Evolutionary conservation across 2,113 vertebrate species (phyloP).

Genomic region (Sminthopsis crassicaudata): DNA sequence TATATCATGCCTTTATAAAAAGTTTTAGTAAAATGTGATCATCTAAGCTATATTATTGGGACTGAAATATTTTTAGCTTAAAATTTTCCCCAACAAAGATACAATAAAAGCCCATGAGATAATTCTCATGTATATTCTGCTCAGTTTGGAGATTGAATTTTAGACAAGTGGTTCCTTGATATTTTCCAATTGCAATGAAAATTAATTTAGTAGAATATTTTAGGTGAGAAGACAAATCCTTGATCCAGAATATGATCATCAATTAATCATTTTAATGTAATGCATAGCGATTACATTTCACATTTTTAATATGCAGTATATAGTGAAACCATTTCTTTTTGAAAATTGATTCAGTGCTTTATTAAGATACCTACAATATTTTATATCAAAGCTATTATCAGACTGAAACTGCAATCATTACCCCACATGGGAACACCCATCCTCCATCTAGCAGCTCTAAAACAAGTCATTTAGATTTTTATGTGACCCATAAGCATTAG

Average conservation of each 20-base stretch:
- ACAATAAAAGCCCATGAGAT: neutral
- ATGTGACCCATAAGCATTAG: neutral
- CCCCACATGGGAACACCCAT: constrained; percentile 1
- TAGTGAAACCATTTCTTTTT: constrained; percentile 10
- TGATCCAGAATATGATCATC: constrained; percentile 27
- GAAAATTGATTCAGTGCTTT: neutral
- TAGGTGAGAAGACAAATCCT: constrained; percentile 12
- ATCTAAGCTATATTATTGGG: neutral
- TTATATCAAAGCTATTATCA: neutral
- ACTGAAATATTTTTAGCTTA: constrained; percentile 34
- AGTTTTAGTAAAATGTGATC: constrained; percentile 14
- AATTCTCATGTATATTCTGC: neutral
- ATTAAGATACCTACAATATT: neutral
- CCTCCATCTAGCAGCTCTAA: neutral
- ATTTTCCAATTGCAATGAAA: constrained; percentile 28
- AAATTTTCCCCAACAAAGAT: constrained; percentile 3
- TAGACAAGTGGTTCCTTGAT: neutral
- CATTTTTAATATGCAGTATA: neutral
- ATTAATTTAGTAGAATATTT: neutral
- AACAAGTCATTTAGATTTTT: constrained; percentile 7
- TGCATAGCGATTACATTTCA: neutral
- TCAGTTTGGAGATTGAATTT: neutral
- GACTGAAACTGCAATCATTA: neutral
- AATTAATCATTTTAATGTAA: neutral
- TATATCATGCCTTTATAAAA: neutral